Conservation (phyloP, 2,113 vertebrate genomes). For the Prionailurus bengalensis region DNA sequence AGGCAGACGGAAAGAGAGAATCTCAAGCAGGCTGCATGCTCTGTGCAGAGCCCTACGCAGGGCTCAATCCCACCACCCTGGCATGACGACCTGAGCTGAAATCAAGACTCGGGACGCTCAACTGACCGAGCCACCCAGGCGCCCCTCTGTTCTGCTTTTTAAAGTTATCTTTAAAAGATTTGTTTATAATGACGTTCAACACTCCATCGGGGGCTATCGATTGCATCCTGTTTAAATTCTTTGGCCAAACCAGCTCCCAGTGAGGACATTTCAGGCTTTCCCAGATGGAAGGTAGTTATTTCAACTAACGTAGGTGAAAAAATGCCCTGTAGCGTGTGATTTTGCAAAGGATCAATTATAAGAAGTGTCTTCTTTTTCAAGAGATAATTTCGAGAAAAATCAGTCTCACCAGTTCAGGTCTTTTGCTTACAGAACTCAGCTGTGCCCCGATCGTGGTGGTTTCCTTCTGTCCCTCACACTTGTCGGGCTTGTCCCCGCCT, state of each 20-base stretch:
- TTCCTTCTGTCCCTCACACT: background rate
- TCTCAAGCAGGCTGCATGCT: no score
- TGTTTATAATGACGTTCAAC: background rate
- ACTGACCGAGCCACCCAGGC: no score
- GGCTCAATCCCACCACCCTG: no score
- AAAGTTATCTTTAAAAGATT: background rate
- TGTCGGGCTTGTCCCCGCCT: background rate
- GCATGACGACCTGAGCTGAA: no score
- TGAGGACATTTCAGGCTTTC: background rate
- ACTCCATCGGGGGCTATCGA: background rate
- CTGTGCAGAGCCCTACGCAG: no score
- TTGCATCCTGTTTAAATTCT: background rate
- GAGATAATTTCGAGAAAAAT: background rate
- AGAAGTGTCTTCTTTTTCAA: background rate
- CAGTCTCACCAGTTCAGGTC: background rate
- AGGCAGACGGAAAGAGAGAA: no score
- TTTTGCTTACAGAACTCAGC: background rate
- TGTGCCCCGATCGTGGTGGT: accelerated
- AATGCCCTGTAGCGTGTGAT: background rate
- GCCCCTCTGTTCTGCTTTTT: background rate
- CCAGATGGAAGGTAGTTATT: background rate
- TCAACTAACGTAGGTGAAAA: background rate
- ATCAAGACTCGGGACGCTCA: no score
- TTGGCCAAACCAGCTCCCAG: background rate
- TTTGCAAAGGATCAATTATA: background rate